Evolutionary conservation across 1,140 invertebrate species (phyloP).

Genomic region (Apis florea): DNA sequence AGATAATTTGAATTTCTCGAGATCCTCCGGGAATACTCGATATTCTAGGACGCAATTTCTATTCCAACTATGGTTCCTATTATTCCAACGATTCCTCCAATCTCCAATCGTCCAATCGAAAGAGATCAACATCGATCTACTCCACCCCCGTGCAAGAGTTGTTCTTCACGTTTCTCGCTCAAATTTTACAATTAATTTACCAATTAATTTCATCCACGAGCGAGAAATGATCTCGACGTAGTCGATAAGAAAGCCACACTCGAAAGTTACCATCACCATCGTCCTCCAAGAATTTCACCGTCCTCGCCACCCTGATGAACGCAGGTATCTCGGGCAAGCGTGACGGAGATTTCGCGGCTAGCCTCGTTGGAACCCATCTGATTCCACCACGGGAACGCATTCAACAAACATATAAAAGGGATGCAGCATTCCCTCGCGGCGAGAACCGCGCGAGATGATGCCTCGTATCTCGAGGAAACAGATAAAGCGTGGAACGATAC

Average conservation of each 20-base stretch:
- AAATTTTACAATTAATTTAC: no score
- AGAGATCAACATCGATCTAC: no score
- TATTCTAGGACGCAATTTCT: background rate
- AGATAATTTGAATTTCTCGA: background rate
- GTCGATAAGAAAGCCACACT: background rate
- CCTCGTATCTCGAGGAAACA: background rate
- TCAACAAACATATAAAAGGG: slow-evolving; percentile 48
- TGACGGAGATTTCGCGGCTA: slow-evolving; percentile 44
- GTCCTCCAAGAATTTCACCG: no score
- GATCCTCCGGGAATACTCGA: background rate
- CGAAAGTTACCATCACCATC: no score
- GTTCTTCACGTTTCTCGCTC: no score
- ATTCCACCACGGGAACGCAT: slow-evolving; percentile 21
- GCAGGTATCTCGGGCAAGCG: slow-evolving; percentile 22
- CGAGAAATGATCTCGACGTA: no score
- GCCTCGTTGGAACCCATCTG: background rate
- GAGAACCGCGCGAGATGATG: slow-evolving; percentile 39
- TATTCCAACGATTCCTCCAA: no score
- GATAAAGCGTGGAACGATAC: slow-evolving; percentile 33
- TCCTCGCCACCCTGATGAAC: no score
- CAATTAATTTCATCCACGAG: no score
- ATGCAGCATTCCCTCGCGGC: slow-evolving; percentile 7
- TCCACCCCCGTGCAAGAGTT: no score
- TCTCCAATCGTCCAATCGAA: no score
- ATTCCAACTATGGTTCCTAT: background rate